phyloP scores from a whole-genome alignment of 1,140 invertebrate species.

The Eciton burchellii region DNA sequence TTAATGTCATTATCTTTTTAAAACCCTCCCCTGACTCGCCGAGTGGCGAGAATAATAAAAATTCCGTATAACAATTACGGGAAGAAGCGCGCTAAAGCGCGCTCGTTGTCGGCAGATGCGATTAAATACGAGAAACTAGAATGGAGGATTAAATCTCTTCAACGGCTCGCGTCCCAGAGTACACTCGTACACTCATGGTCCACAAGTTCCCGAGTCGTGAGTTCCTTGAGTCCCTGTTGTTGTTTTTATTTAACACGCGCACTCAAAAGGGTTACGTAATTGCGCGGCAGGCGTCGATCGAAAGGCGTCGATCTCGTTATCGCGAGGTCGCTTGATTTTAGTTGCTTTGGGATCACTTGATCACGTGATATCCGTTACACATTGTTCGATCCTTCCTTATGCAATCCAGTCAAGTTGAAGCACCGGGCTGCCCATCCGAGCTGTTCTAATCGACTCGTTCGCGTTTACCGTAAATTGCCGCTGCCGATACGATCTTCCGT shows the following conservation, averaged over 20 bases:
- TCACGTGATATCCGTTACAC: conserved; percentile 38
- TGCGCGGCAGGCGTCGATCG: not conserved
- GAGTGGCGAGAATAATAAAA: conserved; percentile 19
- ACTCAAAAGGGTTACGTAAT: conserved; percentile 16
- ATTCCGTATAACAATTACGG: conserved; percentile 11
- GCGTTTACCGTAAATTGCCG: conserved; percentile 64
- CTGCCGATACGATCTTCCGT: conserved; percentile 65
- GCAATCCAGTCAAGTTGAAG: conserved; percentile 13
- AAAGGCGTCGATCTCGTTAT: conserved; percentile 21
- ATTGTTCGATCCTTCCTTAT: not conserved
- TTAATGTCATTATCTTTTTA: conserved; percentile 44
- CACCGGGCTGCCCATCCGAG: not conserved
- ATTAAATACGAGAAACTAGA: conserved; percentile 27
- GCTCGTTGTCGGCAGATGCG: not conserved
- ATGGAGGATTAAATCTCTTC: no score
- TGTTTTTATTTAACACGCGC: not conserved
- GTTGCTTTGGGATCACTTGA: conserved; percentile 40
- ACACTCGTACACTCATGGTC: no score
- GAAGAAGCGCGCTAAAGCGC: not conserved
- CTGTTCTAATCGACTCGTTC: conserved; percentile 39
- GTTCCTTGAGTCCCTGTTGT: not conserved
- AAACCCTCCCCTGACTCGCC: not conserved
- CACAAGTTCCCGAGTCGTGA: no score
- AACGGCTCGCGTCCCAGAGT: no score
- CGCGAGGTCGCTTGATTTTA: conserved; percentile 18